Percentiles rank a stretch among this genome's conserved stretches.
Conservation (phyloP, 1,140 invertebrate genomes). For the Leptinotarsa defecta region DNA sequence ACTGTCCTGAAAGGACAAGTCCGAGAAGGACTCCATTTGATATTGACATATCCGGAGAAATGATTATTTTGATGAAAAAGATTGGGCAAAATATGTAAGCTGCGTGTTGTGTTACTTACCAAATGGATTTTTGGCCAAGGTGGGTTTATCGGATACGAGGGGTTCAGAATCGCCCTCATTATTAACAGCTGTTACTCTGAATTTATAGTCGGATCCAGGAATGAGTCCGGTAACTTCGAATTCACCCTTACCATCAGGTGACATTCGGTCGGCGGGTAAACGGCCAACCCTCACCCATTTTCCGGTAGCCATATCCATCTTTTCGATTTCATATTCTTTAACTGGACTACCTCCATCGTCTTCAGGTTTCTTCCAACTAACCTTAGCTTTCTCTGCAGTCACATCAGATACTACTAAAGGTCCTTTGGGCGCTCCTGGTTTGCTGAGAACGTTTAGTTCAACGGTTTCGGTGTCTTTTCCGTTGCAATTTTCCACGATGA, state of each 20-base stretch:
- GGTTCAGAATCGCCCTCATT: conserved; percentile 96
- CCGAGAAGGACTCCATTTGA: too few species aligned
- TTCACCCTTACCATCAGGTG: conserved; percentile 63
- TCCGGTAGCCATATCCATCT: conserved; percentile 87
- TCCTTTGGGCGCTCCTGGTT: conserved; percentile 84
- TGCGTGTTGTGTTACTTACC: conserved; percentile 63
- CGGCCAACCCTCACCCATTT: conserved; percentile 88
- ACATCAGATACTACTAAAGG: conserved; percentile 87
- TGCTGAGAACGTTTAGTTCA: conserved; percentile 88
- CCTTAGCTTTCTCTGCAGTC: conserved; percentile 82
- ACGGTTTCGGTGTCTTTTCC: conserved; percentile 89
- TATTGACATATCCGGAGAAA: too few species aligned
- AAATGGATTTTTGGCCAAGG: conserved; percentile 95
- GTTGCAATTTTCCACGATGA: conserved; percentile 86
- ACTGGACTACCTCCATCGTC: conserved; percentile 94
- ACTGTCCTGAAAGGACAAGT: too few species aligned
- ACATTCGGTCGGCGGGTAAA: conserved; percentile 72
- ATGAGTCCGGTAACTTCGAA: conserved; percentile 90
- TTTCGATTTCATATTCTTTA: conserved; percentile 93
- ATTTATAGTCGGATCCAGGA: conserved; percentile 93
- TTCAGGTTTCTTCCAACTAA: conserved; percentile 89
- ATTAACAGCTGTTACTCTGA: conserved; percentile 93
- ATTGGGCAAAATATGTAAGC: too few species aligned
- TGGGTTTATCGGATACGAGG: conserved; percentile 79
- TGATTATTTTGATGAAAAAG: too few species aligned